A percentile compares a stretch with the other conserved stretches of the same genome.
Conservation (phyloP, 2,888 invertebrate species). For the Pyralis farinalis region DNA sequence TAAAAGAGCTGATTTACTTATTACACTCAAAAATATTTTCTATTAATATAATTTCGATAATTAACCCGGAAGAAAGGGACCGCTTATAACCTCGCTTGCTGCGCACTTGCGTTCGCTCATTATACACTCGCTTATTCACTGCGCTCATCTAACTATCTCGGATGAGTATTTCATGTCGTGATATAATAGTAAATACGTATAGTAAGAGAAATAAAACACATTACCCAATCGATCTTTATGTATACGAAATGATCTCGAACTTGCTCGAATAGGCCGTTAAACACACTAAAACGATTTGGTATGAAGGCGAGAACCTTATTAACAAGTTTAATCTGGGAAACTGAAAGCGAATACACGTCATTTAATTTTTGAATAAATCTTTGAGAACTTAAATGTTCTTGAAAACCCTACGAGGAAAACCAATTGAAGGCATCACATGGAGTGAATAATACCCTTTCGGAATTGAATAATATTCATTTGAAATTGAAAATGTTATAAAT, state of each 20-base stretch:
- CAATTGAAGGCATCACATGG: slow-evolving; percentile 18
- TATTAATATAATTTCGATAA: no score
- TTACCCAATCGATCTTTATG: slow-evolving; percentile 66
- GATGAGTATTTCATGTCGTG: no score
- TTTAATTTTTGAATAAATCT: slow-evolving; percentile 58
- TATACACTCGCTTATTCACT: no score
- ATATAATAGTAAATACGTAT: slow-evolving; percentile 38
- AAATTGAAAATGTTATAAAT: no score
- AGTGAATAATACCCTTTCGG: slow-evolving; percentile 15
- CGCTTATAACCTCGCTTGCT: no score
- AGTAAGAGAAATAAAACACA: slow-evolving; percentile 58
- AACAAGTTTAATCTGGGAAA: slow-evolving; percentile 55
- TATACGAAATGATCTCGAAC: slow-evolving; percentile 61
- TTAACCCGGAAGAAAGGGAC: no score
- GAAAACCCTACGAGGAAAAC: slow-evolving; percentile 10
- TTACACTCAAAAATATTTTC: no score
- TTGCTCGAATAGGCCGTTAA: slow-evolving; percentile 61
- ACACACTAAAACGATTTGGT: slow-evolving; percentile 64
- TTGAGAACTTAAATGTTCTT: slow-evolving; percentile 28
- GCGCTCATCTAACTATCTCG: no score
- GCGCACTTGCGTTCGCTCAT: no score
- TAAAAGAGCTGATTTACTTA: no score
- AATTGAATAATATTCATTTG: no score
- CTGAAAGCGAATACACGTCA: slow-evolving; percentile 42
- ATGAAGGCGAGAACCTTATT: slow-evolving; percentile 55